These are phyloP conservation scores for Phenganax stokvisi DNA, from an alignment of 92 coral and sea anemone genomes.

Conservation along the genomic window DNA sequence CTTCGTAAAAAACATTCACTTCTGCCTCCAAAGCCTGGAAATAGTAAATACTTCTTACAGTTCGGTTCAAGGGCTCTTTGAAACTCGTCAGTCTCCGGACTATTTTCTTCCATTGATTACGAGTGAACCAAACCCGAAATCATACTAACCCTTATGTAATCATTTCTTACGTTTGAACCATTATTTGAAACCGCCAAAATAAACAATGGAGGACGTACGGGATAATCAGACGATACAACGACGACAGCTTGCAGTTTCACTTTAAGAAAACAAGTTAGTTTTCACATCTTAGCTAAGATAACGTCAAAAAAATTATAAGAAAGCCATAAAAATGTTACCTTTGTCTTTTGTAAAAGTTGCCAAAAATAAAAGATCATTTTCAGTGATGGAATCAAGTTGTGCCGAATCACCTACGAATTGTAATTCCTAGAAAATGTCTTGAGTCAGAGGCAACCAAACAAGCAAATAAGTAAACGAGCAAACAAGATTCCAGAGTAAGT, in stretches of 20 bases:
- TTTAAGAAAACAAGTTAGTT: constrained; percentile 10
- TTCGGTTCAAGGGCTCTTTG: no score
- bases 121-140: not conserved
- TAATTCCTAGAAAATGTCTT: constrained; percentile 55
- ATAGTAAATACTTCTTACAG: not conserved
- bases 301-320: not conserved
- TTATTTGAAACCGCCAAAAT: constrained; percentile 35
- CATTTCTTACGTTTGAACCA: constrained; percentile 44
- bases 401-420: constrained; percentile 46
- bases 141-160: constrained; percentile 42
- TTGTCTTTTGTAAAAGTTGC: constrained; percentile 68
- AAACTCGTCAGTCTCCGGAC: no score
- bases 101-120: not conserved
- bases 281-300: no score
- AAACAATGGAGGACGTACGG: constrained; percentile 76
- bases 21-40: constrained; percentile 81
- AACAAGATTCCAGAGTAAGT: not conserved
- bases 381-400: constrained; percentile 60
- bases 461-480: not conserved
- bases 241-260: constrained; percentile 56
- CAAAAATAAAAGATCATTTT: constrained; percentile 69
- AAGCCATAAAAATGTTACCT: constrained; percentile 37
- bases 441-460: not conserved
- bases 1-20: constrained; percentile 85
- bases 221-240: constrained; percentile 71